Conservation (phyloP, 2,888 invertebrate species). For the Fissipunctia ypsillon region DNA sequence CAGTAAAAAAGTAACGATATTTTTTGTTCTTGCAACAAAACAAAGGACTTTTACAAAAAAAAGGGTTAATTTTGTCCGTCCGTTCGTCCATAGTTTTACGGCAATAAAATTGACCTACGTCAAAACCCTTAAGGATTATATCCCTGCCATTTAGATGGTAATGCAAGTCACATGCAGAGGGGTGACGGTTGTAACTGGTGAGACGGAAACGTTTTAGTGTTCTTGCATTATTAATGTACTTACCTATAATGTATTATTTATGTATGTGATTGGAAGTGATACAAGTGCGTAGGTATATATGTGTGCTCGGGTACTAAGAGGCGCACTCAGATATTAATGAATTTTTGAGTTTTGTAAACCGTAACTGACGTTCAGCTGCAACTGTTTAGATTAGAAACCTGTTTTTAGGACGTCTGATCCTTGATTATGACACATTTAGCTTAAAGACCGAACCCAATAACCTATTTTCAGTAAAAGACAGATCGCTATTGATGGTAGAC, state of each 20-base stretch:
- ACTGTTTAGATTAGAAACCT: background rate
- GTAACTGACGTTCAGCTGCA: background rate
- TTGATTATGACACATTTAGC: background rate
- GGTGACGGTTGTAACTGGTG: conserved; percentile 40
- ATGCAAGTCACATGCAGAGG: conserved; percentile 54
- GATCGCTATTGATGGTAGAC: too few species aligned
- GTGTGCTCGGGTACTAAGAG: background rate
- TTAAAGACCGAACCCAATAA: too few species aligned
- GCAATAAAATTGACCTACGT: conserved; percentile 15
- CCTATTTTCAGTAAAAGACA: too few species aligned
- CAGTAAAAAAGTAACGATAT: background rate
- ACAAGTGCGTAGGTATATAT: background rate
- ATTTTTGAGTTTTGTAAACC: background rate
- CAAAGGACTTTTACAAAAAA: background rate
- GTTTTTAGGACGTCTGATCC: too few species aligned
- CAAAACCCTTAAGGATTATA: conserved; percentile 3
- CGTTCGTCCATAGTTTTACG: background rate
- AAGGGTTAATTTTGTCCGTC: background rate
- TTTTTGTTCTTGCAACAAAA: background rate
- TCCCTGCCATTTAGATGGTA: conserved; percentile 47
- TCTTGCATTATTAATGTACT: conserved; percentile 49
- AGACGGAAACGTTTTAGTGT: conserved; percentile 45
- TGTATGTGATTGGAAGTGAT: conserved; percentile 33
- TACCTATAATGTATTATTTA: conserved; percentile 41
- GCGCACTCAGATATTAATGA: background rate